phyloP scores from a whole-genome alignment of 2,888 invertebrate genomes.

The Conchocele bisecta region DNA sequence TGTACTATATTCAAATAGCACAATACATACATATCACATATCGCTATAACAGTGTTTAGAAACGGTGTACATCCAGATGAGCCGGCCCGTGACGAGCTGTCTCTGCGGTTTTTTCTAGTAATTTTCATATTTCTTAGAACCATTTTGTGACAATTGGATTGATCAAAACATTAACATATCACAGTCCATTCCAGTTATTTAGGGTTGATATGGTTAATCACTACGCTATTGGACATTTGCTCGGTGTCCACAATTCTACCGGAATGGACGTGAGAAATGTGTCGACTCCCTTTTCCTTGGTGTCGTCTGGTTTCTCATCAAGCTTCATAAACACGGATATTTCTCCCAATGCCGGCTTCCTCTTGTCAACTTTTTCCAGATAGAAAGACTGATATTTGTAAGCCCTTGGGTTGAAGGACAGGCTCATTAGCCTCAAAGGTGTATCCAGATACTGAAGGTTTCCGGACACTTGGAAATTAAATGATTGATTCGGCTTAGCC shows the following conservation, averaged over 20 bases:
- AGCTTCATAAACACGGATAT: conserved; percentile 31
- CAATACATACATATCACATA: too few species aligned
- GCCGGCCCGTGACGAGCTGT: too few species aligned
- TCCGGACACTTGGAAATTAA: conserved; percentile 40
- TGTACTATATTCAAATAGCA: too few species aligned
- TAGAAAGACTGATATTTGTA: conserved; percentile 57
- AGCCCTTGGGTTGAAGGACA: conserved; percentile 51
- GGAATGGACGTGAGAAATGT: conserved; percentile 45
- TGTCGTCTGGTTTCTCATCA: neutral
- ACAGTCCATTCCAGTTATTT: too few species aligned
- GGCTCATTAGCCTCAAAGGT: neutral
- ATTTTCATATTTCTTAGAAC: too few species aligned
- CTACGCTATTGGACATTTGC: conserved; percentile 28
- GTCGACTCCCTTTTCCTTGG: conserved; percentile 3
- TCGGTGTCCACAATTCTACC: conserved; percentile 30
- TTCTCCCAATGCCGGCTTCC: conserved; percentile 37
- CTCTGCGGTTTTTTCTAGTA: too few species aligned
- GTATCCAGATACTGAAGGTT: conserved; percentile 39
- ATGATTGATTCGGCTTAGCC: conserved; percentile 50
- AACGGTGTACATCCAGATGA: too few species aligned
- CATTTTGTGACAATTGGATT: too few species aligned
- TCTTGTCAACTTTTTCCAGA: conserved; percentile 19
- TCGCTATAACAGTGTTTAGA: too few species aligned
- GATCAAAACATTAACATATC: too few species aligned
- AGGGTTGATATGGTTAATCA: too few species aligned